Base-by-base conservation (phyloP, 2,888 invertebrate species). In the Tetramorium bicarinatum region DNA sequence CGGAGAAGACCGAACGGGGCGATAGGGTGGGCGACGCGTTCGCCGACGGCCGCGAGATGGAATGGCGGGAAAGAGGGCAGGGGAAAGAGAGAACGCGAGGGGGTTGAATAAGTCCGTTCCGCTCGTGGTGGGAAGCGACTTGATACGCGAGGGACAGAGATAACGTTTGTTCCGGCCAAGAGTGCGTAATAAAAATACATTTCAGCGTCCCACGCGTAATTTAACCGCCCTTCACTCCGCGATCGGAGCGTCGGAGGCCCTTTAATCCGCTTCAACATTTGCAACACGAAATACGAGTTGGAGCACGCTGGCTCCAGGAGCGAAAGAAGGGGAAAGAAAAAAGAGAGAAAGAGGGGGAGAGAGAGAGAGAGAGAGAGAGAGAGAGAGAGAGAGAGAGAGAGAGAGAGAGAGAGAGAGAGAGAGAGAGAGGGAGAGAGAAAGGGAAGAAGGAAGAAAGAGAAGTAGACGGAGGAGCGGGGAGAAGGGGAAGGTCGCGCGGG, bases 31-130 rank as follows among this genome's bases (percentile, higher is more conserved):
- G 15, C 44, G 69, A 79, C 64, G 76, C 49, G 62, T 76, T 75
- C 34, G 52, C 52, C 29, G 61, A 47, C 29, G 77, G 38, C 56
- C 44, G 44, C 21, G 67, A 71, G 69, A 34, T 76, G 47, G 56
- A 34, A 59, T n/a, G 47, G 77, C 6, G 54, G 52, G 54, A 9
- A 18, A n/a, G n/a, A n/a, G 41, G 47, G 15, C 13, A 25, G 15
- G 29, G 25, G 44, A 29, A 7, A 7, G 21, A 29, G 29, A 29
- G n/a, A n/a, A 49, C 18, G 62, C 44, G 69, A 47, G 56, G 38
- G 49, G 71, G 71, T 79, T 79, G 79, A 69, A 69, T 79, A 79
- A 79, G 67, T 52, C 29, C 76, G 41, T 49, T 77, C 13, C 25
- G 41, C 41, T 52, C 4, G 64, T 3, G 56, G 38, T 56, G 25